Conservation (phyloP, 2,888 invertebrate genomes). For the Morinoia aosen region DNA sequence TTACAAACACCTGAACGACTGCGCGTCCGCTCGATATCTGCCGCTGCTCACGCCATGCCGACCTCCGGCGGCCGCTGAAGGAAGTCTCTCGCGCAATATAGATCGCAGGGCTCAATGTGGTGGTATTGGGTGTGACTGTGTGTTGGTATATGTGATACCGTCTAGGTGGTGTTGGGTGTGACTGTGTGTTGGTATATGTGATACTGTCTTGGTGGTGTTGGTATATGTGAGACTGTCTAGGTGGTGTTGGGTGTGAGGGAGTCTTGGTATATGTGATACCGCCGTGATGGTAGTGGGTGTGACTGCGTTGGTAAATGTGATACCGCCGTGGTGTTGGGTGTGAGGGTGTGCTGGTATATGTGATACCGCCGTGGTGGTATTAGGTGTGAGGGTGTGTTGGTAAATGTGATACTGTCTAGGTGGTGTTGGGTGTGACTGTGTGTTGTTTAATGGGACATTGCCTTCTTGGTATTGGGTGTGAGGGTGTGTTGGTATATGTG, state of each 20-base stretch:
- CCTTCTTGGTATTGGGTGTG: not conserved
- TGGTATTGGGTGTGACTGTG: not conserved
- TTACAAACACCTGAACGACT: slow-evolving; percentile 17
- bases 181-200: too few relatives aligned
- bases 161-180: not conserved
- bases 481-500: not conserved
- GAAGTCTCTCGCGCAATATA: too few relatives aligned
- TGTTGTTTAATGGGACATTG: not conserved
- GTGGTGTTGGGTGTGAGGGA: not conserved
- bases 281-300: not conserved
- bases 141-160: not conserved
- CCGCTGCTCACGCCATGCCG: not conserved
- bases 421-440: not conserved
- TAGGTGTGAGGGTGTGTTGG: not conserved
- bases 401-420: not conserved
- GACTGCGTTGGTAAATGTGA: too few relatives aligned
- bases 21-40: not conserved
- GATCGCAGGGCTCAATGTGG: too few relatives aligned
- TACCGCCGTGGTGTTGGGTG: not conserved
- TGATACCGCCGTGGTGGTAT: too few relatives aligned
- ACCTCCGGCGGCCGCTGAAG: not conserved
- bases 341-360: too few relatives aligned
- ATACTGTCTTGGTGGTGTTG: too few relatives aligned
- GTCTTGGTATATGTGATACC: not conserved
- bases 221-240: too few relatives aligned